Evolutionary conservation across 2,113 vertebrate genomes (phyloP).

Genomic region (Lynx canadensis): DNA sequence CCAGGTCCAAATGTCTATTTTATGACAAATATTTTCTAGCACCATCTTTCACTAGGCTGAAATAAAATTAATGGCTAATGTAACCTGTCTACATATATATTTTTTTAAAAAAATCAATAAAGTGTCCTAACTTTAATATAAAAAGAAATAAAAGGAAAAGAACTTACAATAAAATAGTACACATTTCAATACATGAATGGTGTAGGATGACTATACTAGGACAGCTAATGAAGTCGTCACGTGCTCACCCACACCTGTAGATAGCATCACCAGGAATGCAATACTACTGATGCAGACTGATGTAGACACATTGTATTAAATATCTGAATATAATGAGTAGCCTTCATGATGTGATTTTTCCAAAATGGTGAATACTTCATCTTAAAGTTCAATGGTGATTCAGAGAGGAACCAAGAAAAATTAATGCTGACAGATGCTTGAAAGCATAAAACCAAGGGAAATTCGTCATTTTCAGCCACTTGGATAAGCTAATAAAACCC

Average conservation of each 20-base stretch:
- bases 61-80: slow-evolving; percentile 56
- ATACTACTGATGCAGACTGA: accelerated
- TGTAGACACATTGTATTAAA: not conserved
- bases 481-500: not conserved
- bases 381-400: not conserved
- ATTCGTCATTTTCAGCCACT: not conserved
- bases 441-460: not conserved
- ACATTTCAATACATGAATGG: slow-evolving; percentile 13
- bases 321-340: not conserved
- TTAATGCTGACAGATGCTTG: not conserved
- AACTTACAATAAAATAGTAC: slow-evolving; percentile 59
- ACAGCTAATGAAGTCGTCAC: not conserved
- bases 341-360: not conserved
- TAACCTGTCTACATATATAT: slow-evolving; percentile 18
- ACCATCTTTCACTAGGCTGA: not conserved
- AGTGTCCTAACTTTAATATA: slow-evolving; percentile 52
- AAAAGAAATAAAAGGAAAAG: slow-evolving; percentile 62
- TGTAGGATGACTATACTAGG: not conserved
- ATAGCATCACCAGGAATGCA: not conserved
- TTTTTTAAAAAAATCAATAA: slow-evolving; percentile 60
- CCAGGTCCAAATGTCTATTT: not conserved
- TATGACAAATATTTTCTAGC: slow-evolving; percentile 26
- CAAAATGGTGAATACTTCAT: not conserved
- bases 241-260: too few relatives aligned
- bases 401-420: not conserved